Base-by-base conservation (phyloP, 30 jellyfish, hydroid and myxozoan genomes). In the Chrysaora quinquecirrha region DNA sequence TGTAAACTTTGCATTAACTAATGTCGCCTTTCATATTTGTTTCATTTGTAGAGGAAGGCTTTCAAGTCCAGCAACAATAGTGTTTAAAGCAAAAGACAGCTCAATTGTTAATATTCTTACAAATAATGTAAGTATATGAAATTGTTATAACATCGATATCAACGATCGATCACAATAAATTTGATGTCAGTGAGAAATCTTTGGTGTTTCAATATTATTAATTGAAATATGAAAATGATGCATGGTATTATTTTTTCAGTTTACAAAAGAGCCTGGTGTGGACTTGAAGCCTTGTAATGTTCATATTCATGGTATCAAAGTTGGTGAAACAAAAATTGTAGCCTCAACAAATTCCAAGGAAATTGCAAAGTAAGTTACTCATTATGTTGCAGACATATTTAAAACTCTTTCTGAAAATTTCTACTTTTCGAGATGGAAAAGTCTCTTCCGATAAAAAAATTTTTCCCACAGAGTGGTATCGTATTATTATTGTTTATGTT, bases 301-400 rank as follows among this genome's bases (percentile, higher is more conserved):
- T 21, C 69, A 65, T 72, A 76, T 84, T 1, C 83, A 63, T 48
- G 95, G 83, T n/a, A 63, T 30, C n/a, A 60, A 19, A 0, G 75
- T 87, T 22, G 95, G 95, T 22, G 76, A 73, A 49, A 48, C 95
- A 22, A 71, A 72, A 20, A 84, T 84, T 23, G 62, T 48, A 7
- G 95, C 95, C 34, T 25, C 14, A 52, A 73, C 77, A 9, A 46
- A 72, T 30, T 84, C 95, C 60, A 48, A 31, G 14, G 95, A 71
- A 65, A 58, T 84, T 1, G 35, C 30, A 32, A 85, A 75, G 89
- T 76, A 71, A 49, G 80, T 25, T 3, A 43, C 19, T 10, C 9
- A 4, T 52, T 9, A 2, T 52, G 25, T 3, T n/a, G n/a, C n/a
- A n/a, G n/a, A n/a, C n/a, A n/a, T n/a, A n/a, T n/a, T n/a, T n/a